Base-by-base conservation (phyloP, 1,140 invertebrate genomes). In the Holotrichia oblita region DNA sequence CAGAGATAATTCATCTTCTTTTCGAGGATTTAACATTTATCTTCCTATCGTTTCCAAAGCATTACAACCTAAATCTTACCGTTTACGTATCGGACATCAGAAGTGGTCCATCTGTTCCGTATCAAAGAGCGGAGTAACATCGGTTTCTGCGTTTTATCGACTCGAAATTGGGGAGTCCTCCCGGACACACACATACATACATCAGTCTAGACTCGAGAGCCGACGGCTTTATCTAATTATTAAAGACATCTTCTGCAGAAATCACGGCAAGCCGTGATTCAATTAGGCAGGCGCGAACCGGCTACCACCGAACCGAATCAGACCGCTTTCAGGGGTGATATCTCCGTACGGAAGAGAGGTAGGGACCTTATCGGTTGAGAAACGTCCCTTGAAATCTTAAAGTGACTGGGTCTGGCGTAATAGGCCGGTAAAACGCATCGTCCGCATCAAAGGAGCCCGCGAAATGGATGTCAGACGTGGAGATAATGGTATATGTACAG, bases 161-260 rank as follows among this genome's bases (percentile, higher is more conserved):
- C 12, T 55, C n/a, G n/a, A 12, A 48, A 48, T 3, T n/a, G 44
- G 12, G n/a, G n/a, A n/a, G 12, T 48, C 48, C 48, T 55, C 48
- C 14, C 48, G n/a, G 6, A 55, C n/a, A 14, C 14, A 17, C n/a
- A 10, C 17, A 55, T 14, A 55, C 48, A 55, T 55, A 14, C 14
- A 17, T n/a, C 17, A 12, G 48, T 17, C 48, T n/a, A 34, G 27
- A 34, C 27, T 34, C 2, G 27, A 34, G 27, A 4, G 4, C 8
- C 6, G 44, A 9, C n/a, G n/a, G 14, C 12, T 55, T 55, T 55
- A 55, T 55, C 48, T 55, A 55, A 55, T 55, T 55, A 55, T 55
- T 55, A 55, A 55, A 55, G 48, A 55, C 48, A 55, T 55, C 48
- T 55, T 17, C 48, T 17, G 48, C 17, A 55, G 48, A 55, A 55